Conservation (phyloP, 1,140 invertebrate genomes). For the Ectropis grisescens region DNA sequence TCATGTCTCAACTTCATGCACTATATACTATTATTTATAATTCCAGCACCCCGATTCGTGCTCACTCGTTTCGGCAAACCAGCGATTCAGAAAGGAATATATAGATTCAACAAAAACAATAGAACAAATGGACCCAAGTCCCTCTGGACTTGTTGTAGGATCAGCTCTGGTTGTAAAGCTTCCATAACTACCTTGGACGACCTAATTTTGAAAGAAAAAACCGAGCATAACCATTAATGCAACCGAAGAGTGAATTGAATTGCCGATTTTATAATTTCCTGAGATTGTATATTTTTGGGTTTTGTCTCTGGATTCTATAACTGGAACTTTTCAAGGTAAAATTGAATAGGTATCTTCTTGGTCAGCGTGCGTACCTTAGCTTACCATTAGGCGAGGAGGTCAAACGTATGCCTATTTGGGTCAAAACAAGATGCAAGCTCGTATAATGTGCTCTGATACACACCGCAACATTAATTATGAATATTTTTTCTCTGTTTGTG, state of each 20-base stretch:
- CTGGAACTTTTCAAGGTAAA: no score
- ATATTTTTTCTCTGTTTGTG: no score
- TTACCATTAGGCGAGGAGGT: no score
- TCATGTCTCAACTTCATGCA: no score
- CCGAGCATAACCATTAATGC: constrained; percentile 37
- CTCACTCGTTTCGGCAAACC: constrained; percentile 40
- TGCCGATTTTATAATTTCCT: constrained; percentile 3
- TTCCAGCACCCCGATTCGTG: constrained; percentile 17
- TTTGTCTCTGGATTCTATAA: no score
- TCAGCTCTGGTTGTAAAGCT: constrained; percentile 40
- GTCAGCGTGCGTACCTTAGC: no score
- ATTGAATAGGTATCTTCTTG: no score
- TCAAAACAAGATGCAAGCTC: no score
- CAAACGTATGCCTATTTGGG: no score
- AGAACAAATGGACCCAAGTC: constrained; percentile 28
- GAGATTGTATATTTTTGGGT: no score
- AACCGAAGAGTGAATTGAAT: neutral
- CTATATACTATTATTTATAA: neutral
- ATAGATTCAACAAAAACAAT: constrained; percentile 44
- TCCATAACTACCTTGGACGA: constrained; percentile 41
- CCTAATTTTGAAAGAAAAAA: constrained; percentile 36
- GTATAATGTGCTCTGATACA: no score
- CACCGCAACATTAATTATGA: no score
- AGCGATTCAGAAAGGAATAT: constrained; percentile 33
- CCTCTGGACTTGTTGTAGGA: constrained; percentile 41